Evolutionary conservation across 1,140 invertebrate species (phyloP), one percentile per base, ranked within the genome.

Genomic region (Trichonephila clavipes): DNA sequence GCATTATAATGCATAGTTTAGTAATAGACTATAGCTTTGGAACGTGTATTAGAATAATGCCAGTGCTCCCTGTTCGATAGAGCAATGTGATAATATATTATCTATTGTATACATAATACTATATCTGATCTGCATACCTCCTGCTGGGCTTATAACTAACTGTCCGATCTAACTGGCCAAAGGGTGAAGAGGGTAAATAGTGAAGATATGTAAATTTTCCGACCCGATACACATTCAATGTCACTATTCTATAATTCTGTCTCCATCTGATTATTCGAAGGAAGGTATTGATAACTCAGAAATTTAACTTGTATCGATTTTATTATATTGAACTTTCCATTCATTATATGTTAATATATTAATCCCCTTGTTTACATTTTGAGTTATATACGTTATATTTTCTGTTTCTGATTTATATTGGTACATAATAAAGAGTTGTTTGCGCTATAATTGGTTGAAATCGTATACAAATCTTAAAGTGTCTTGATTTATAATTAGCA

Each of bases 91-190:
- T 69, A 24, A 69, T 69, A 24, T 28, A 69, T 69, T 69, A n/a
- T 69, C 66, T 24, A 69, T 69, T 69, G 66, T 69, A 69, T 69
- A 69, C 24, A 69, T 69, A 69, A 69, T 69, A 1, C 66, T 69
- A 12, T 21, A 24, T 51, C 66, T 69, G 66, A 69, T 69, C 66
- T 69, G 66, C 66, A 69, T 69, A 69, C n/a, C 24, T 69, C 24
- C n/a, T 69, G n/a, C n/a, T 69, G 66, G 51, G 51, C 51, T 51
- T 51, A 51, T 12, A 24, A 24, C n/a, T 24, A n/a, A 69, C 66
- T 69, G 66, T 24, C 66, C 66, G 21, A 14, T 24, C 66, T 69
- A 69, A 69, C 66, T 69, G 21, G n/a, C 66, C 66, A 69, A 69
- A 69, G 21, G 51, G 51, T 51, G 7, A 10, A 51, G 10, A 51